Evolutionary conservation across 2,113 vertebrate species (phyloP), one percentile per base, ranked within the genome.

Genomic region (Gallinago paraguaiae): DNA sequence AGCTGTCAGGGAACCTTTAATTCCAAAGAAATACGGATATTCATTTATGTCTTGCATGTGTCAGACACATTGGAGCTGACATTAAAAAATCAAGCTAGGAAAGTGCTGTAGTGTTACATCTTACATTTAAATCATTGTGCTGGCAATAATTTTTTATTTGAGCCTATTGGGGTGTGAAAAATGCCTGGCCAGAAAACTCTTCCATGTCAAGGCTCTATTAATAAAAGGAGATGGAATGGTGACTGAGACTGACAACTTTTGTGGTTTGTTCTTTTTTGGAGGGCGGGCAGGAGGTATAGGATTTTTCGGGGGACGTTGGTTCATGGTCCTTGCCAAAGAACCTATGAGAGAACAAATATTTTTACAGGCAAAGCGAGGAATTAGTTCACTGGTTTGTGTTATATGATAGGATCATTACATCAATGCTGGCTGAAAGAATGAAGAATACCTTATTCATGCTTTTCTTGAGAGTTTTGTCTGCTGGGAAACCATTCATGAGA

Each of bases 101-200:
- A 92, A 96, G 92, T 91, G 92, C 77, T 95, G 81, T 78, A 94
- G 86, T 97, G 94, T 80, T 95, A 91, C 75, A 88, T 95, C 90
- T 93, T 97, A 95, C 94, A 93, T 96, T 93, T 93, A 95, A 97
- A 95, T 86, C 46, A 90, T 88, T 85, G 59, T 88, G 72, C 87
- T 90, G 94, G 96, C 96, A 96, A 96, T 92, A 92, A 67, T 88
- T 90, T 97, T 96, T 94, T 93, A 93, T 97, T 95, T 96, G 90
- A 96, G 86, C 75, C 60, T 91, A 86, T 96, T 95, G 86, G 90
- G 63, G 93, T 95, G 94, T 97, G 95, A 97, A 97, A 95, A 95
- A 96, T 92, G 72, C 92, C 88, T 97, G 95, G 96, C 94, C 93
- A 94, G 82, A 86, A 95, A 97, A 82, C 43, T 64, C 54, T 76